Base-by-base conservation (phyloP, 2,113 vertebrate species). In the Colaptes auratus region DNA sequence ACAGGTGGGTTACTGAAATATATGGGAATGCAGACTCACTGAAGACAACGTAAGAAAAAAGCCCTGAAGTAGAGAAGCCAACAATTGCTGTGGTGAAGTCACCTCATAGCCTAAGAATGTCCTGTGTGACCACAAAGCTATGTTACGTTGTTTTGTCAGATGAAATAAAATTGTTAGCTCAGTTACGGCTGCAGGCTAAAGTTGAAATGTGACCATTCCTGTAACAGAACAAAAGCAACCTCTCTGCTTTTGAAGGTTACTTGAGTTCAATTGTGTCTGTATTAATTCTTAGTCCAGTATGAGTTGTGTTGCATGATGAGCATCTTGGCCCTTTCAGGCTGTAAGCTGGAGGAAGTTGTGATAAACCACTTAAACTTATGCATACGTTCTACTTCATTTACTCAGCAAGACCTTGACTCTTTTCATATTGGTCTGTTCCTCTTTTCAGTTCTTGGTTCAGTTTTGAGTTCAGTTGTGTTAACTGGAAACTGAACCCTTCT, bases 401-500 rank as follows among this genome's bases (percentile, higher is more conserved):
- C 52, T 61, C 59, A 35, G 50, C 55, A 86, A 55, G 92, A 79
- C 46, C 21, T 30, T 59, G 58, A 46, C 63, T 90, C 33, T 79
- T 91, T 89, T 92, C 24, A 6, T 82, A 88, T 61, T 25, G 50
- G 15, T 79, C 30, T 79, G 77, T 95, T 94, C 95, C 90, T 73
- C 73, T 92, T 96, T 91, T 79, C 82, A 85, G 59, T 96, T 96
- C 93, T 92, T 55, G 63, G 39, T 89, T 86, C 50, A 69, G 23
- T 89, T 89, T 82, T 90, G 89, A 92, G 89, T 93, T 94, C 93
- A 94, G 74, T 82, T 78, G 44, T 91, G 63, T 86, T 93, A 82
- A 39, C 46, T 78, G 86, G 86, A 64, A 93, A 14, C 35, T 48
- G 69, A 81, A 33, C 42, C 72, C 36, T 72, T 36, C 46, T 73